Conservation (phyloP, 2,888 invertebrate genomes). For the Deilephila elpenor region DNA sequence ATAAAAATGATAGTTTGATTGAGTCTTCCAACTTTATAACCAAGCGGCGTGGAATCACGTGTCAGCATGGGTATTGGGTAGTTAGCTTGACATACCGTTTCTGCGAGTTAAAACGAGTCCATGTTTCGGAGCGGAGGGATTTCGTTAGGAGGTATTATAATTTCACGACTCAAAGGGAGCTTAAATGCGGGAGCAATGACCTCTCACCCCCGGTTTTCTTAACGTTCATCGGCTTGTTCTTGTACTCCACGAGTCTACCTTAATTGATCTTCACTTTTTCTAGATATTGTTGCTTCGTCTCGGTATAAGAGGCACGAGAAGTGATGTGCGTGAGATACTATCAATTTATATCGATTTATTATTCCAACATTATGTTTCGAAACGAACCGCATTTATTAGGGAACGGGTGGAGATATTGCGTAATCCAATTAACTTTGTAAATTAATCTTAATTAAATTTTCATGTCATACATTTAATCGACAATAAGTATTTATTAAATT, state of each 20-base stretch:
- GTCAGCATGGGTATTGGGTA: background rate
- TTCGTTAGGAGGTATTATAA: slow-evolving; percentile 55
- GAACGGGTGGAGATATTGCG: too few species aligned
- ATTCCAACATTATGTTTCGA: too few species aligned
- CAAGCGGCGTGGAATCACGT: background rate
- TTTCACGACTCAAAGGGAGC: slow-evolving; percentile 62
- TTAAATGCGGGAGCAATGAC: slow-evolving; percentile 66
- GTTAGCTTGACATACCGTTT: background rate
- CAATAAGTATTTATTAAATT: too few species aligned
- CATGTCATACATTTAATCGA: too few species aligned
- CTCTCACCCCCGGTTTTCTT: slow-evolving; percentile 75
- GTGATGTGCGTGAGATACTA: background rate
- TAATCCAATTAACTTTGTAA: too few species aligned
- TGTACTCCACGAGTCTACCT: slow-evolving; percentile 53
- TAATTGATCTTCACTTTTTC: slow-evolving; percentile 45
- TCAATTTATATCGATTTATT: background rate
- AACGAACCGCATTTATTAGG: too few species aligned
- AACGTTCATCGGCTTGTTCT: slow-evolving; percentile 57
- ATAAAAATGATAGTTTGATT: background rate
- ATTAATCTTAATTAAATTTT: too few species aligned
- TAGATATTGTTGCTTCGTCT: background rate
- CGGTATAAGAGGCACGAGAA: background rate
- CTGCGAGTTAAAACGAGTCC: background rate
- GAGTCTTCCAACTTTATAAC: background rate
- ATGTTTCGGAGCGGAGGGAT: slow-evolving; percentile 35